Base-by-base conservation (phyloP, 2,797 vertebrate species). In the Lutjanus campechanus region DNA sequence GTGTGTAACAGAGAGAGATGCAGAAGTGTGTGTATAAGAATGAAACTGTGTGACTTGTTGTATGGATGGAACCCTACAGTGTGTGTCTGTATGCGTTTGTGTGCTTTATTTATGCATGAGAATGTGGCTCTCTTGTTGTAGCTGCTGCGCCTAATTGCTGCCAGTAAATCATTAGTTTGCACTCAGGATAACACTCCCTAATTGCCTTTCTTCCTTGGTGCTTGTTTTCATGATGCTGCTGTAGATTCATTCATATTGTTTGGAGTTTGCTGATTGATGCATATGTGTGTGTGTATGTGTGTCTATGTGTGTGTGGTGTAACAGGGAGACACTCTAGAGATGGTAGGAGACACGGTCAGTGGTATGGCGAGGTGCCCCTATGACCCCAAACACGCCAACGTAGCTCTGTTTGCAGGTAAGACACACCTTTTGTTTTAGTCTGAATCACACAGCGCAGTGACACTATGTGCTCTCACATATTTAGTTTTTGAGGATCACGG, bases 331-430 rank as follows among this genome's bases (percentile, higher is more conserved):
- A 97, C 95, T 0, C 94, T 99, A 54, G 97, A 98, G 91, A 97
- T 97, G 89, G 49, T 97, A 0, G 97, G 97, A 59, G 97, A 98
- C 90, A 94, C 96, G 25, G 95, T 99, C 88, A 98, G 97, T 0
- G 98, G 98, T 49, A 99, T 99, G 98, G 98, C 98, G 0, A 95
- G 98, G 7, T 98, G 97, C 79, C 98, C 98, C 0, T 98, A 99
- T 1, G 98, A 99, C 82, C 97, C 98, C 72, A 98, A 97, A 85
- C 98, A 99, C 0, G 97, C 97, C 88, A 99, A 98, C 1, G 97
- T 99, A 2, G 98, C 97, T 71, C 94, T 98, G 65, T 98, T 99
- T 89, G 97, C 98, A 86, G 98, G 98, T 99, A 89, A 93, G 89
- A 59, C 10, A 0, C 64, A 12, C 22, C 16, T 47, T n/a, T 69